These are phyloP conservation scores for Corapipo altera DNA, from an alignment of 2,113 vertebrate genomes.

Conservation along the genomic window DNA sequence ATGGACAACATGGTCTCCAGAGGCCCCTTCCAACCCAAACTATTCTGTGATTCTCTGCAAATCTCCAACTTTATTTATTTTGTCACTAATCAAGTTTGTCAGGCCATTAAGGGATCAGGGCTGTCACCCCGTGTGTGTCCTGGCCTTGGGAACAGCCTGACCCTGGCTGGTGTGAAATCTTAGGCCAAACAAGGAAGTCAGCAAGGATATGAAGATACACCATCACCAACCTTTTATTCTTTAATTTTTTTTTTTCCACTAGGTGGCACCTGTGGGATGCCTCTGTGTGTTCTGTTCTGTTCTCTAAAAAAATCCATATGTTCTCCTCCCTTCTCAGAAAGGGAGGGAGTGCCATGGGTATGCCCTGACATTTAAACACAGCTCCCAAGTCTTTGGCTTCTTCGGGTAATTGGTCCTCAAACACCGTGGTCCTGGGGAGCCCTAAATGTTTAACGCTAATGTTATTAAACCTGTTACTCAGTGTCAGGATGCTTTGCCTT, in stretches of 20 bases:
- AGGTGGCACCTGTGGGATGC: background rate
- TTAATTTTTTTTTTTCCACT: background rate
- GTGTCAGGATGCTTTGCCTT: background rate
- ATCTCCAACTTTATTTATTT: rapidly evolving
- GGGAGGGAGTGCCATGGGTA: rapidly evolving
- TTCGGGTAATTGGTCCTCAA: background rate
- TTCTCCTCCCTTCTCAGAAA: background rate
- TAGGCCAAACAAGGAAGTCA: background rate
- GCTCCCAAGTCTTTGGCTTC: background rate
- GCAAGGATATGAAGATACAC: rapidly evolving
- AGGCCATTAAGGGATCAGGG: background rate
- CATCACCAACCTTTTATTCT: background rate
- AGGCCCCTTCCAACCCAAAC: background rate
- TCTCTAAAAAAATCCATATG: rapidly evolving
- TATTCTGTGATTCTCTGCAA: background rate
- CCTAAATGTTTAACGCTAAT: background rate
- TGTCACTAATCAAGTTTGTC: rapidly evolving
- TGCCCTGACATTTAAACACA: background rate
- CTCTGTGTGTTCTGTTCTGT: background rate
- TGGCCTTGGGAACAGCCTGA: rapidly evolving
- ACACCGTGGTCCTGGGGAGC: background rate
- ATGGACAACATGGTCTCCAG: background rate
- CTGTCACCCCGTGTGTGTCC: background rate
- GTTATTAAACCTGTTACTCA: background rate
- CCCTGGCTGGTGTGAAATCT: background rate